phyloP scores from a whole-genome alignment of 2,888 invertebrate genomes.

The Agrotis puta region DNA sequence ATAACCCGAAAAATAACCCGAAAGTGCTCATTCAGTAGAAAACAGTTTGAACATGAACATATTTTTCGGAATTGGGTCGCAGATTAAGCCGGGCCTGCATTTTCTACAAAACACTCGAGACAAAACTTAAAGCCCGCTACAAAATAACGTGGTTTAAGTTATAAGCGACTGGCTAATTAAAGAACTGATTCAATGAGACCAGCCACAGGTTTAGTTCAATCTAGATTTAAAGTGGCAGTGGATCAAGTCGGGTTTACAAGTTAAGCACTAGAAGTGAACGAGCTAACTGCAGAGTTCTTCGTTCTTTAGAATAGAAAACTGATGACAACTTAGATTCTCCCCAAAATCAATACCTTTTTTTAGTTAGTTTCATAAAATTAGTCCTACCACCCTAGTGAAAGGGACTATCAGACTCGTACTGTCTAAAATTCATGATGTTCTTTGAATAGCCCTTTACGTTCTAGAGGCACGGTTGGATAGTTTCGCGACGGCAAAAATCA shows the following conservation, averaged over 20 bases:
- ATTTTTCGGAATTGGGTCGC: constrained; percentile 61
- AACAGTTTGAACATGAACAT: constrained; percentile 45
- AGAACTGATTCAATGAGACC: background rate
- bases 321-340: background rate
- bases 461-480: too few relatives aligned
- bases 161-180: constrained; percentile 1
- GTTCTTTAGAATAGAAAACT: background rate
- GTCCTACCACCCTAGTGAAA: too few relatives aligned
- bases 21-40: constrained; percentile 32
- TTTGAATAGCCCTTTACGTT: too few relatives aligned
- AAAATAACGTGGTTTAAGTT: constrained; percentile 34
- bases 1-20: constrained; percentile 16
- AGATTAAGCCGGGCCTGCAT: constrained; percentile 48
- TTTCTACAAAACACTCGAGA: constrained; percentile 54
- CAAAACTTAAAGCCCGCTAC: constrained; percentile 42
- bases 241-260: background rate
- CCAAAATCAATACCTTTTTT: background rate
- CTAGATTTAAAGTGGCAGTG: background rate
- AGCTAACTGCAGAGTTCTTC: background rate
- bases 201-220: too few relatives aligned
- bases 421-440: too few relatives aligned
- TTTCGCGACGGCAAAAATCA: too few relatives aligned
- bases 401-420: too few relatives aligned
- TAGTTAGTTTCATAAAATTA: too few relatives aligned
- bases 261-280: background rate